Evolutionary conservation across 2,113 vertebrate genomes (phyloP), one percentile per base, ranked within the genome.

Genomic region (Gadus chalcogrammus): DNA sequence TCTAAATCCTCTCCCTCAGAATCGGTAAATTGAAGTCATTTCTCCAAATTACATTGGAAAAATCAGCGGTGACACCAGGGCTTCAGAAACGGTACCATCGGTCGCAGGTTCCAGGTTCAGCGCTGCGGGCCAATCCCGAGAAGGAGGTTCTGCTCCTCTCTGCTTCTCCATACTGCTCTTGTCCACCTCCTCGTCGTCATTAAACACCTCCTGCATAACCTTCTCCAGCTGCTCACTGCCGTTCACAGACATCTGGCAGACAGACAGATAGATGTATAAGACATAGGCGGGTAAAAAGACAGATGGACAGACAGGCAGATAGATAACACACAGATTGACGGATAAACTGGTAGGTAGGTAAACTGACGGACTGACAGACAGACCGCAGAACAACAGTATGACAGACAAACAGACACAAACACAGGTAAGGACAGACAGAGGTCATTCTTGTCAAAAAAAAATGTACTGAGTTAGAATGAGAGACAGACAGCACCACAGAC

Each of bases 141-240:
- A 9, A 48, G 42, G 12, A 13, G 8, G 42, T 55, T 81, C 79
- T 12, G 81, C 65, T 0, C 79, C 71, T 27, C 12, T 76, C 66
- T 88, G 69, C 59, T 85, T 83, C 64, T 87, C 83, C 81, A 88
- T 83, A 5, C 71, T 82, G 70, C 86, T 88, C 68, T 82, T 83
- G 68, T 90, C 87, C 22, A 85, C 79, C 64, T 85, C 88, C 69
- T 79, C 78, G 53, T 87, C 79, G n/a, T 95, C 94, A 67, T 91
- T 90, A 79, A 96, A 81, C 22, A 97, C 91, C 77, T 99, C 97
- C 82, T 96, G 95, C 96, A 97, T 95, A 12, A 95, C 96, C 82
- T 94, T 95, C 84, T 97, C 94, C 82, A 98, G 61, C 82, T 98
- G 95, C 77, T 97, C 95, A 78, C 91, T 94, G 63, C 94, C 94